These are phyloP conservation scores for Drosophila tanythrix DNA, from an alignment of 2,888 invertebrate species.

Conservation along the genomic window DNA sequence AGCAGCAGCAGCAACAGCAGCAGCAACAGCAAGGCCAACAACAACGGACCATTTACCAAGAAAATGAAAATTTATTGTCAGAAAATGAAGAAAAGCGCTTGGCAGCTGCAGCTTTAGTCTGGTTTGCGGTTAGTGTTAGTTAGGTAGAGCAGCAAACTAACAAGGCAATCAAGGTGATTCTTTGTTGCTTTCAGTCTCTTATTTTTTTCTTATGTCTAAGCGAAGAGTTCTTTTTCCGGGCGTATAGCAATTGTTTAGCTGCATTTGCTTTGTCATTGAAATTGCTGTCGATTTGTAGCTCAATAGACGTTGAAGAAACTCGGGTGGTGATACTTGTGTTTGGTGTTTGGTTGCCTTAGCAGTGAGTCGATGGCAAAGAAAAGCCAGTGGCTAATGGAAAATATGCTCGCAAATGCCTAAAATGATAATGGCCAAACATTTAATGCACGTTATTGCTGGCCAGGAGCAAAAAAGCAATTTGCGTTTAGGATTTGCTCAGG, in stretches of 20 bases:
- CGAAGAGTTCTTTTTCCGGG: slow-evolving; percentile 32
- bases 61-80: slow-evolving; percentile 82
- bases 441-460: slow-evolving; percentile 78
- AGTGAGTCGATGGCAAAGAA: neutral
- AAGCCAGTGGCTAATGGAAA: slow-evolving; percentile 63
- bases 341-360: neutral
- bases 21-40: slow-evolving; percentile 25
- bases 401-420: slow-evolving; percentile 58
- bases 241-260: slow-evolving; percentile 40
- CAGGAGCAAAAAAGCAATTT: slow-evolving; percentile 69
- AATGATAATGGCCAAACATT: slow-evolving; percentile 82
- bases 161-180: slow-evolving; percentile 75
- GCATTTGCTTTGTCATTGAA: slow-evolving; percentile 62
- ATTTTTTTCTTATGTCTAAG: slow-evolving; percentile 46
- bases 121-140: slow-evolving; percentile 59
- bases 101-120: slow-evolving; percentile 35
- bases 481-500: slow-evolving; percentile 51
- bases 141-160: slow-evolving; percentile 34
- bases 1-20: slow-evolving; percentile 25
- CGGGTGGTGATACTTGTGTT: neutral
- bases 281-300: slow-evolving; percentile 69
- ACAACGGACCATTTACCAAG: slow-evolving; percentile 75
- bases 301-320: slow-evolving; percentile 48
- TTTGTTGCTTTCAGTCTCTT: slow-evolving; percentile 47
- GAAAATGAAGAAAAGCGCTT: slow-evolving; percentile 77